Evolutionary conservation across 2,888 invertebrate genomes (phyloP).

Genomic region (Hymenopus coronatus): DNA sequence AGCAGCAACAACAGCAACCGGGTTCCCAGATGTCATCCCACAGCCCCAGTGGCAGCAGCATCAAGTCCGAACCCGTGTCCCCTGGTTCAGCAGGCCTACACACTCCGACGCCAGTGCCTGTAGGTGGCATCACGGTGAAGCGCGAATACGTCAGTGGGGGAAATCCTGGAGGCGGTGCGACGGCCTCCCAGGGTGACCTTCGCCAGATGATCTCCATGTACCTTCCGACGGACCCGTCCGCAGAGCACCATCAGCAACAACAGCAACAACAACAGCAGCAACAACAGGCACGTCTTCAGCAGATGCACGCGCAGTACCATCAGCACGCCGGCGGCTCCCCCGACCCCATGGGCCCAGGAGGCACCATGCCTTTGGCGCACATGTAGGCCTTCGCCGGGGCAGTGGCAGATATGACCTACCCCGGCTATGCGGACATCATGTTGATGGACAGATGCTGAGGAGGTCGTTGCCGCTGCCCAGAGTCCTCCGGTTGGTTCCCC

Average conservation of each 20-base stretch:
- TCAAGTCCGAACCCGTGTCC: slow-evolving; percentile 85
- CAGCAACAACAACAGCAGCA: slow-evolving; percentile 57
- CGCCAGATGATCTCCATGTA: slow-evolving; percentile 76
- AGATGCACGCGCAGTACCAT: slow-evolving; percentile 39
- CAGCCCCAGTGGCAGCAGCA: slow-evolving; percentile 83
- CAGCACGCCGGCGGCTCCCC: slow-evolving; percentile 56
- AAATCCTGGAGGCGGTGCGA: slow-evolving; percentile 39
- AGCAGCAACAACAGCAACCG: slow-evolving; percentile 54
- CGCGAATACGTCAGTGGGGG: slow-evolving; percentile 60
- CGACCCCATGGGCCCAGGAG: slow-evolving; percentile 58
- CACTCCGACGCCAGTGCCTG: slow-evolving; percentile 43
- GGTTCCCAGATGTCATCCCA: slow-evolving; percentile 68
- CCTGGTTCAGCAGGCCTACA: slow-evolving; percentile 58
- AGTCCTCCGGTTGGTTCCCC: not conserved
- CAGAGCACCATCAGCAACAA: slow-evolving; percentile 52
- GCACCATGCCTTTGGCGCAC: slow-evolving; percentile 59
- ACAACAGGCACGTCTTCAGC: slow-evolving; percentile 38
- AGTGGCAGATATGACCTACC: not conserved
- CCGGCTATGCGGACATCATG: not conserved
- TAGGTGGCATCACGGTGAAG: slow-evolving; percentile 54
- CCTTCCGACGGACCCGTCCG: slow-evolving; percentile 64
- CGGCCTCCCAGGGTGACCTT: slow-evolving; percentile 60
- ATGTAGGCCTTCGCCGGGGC: slow-evolving; percentile 52
- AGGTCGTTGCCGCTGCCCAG: not conserved
- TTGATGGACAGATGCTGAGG: slow-evolving; percentile 15